Evolutionary conservation across 2,797 vertebrate genomes (phyloP), one percentile per base, ranked within the genome.

Genomic region (Tauraco hartlaubi): DNA sequence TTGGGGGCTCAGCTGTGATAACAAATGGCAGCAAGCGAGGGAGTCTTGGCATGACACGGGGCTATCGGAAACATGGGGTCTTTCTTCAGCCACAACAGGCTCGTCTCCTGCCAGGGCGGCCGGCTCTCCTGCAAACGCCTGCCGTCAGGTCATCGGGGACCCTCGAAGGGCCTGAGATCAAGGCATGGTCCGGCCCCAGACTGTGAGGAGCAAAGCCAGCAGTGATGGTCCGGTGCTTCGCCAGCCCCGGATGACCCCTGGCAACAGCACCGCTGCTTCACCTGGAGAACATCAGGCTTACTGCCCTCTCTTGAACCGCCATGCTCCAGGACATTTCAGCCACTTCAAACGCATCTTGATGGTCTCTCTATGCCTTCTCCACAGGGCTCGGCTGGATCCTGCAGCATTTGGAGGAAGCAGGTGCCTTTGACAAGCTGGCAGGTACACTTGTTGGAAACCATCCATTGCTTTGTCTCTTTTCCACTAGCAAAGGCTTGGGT

Each of bases 1-100:
- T 96, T 66, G 82, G 81, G 93, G 96, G 77, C 95, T 97, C 97
- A 97, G 97, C 97, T 97, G 97, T 96, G 94, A 97, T 94, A 97
- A 97, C 96, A 97, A 95, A 96, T 92, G 96, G 93, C 95, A 96
- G 94, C 0, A 3, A 96, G 82, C 5, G 23, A 95, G 74, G 86
- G 85, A 96, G 96, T 29, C 96, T 94, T 96, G 81, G 93, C 91
- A 48, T 86, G 84, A 92, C 0, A 3, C 23, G 29, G 79, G 80
- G 64, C 78, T 14, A 7, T 85, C 37, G 12, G 88, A 84, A 94
- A 91, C 59, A 67, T 1, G 1, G 83, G 66, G 44, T 79, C 85
- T 94, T 96, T 93, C 88, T 74, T 75, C 93, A 91, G 90, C 31
- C 93, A 86, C 67, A 92, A 76, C 87, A 89, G 35, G 16, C 61